Evolutionary conservation across 2,888 invertebrate species (phyloP).

Genomic region (Gnatocerus cornutus): DNA sequence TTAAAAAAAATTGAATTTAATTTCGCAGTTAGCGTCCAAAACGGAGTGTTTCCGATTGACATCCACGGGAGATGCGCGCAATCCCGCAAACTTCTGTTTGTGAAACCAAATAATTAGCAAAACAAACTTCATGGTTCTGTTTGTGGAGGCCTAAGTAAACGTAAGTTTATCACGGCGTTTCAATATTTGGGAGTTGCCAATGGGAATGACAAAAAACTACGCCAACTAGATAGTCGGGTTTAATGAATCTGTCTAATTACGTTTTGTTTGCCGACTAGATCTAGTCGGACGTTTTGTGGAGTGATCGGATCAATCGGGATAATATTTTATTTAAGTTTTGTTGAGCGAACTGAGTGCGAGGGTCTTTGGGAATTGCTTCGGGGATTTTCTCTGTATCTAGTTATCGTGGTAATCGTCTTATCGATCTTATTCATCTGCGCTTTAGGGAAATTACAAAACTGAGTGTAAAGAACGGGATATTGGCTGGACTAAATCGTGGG

Average conservation of each 20-base stretch:
- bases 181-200: background rate
- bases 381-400: background rate
- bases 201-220: background rate
- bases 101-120: constrained; percentile 10
- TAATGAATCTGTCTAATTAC: too few species aligned
- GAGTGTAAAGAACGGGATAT: too few species aligned
- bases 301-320: too few species aligned
- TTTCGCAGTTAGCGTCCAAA: too few species aligned
- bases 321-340: background rate
- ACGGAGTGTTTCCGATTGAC: too few species aligned
- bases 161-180: constrained; percentile 1
- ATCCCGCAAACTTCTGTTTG: background rate
- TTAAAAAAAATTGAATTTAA: too few species aligned
- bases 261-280: too few species aligned
- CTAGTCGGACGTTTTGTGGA: too few species aligned
- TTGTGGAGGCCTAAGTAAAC: constrained; percentile 6
- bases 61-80: background rate
- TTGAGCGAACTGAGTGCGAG: background rate
- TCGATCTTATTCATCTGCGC: too few species aligned
- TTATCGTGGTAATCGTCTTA: background rate
- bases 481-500: too few species aligned
- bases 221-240: background rate
- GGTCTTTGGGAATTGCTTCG: background rate
- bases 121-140: constrained; percentile 6
- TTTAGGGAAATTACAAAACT: too few species aligned